Evolutionary conservation across 1,140 invertebrate genomes (phyloP), one percentile per base, ranked within the genome.

Genomic region (Papilio xuthus): DNA sequence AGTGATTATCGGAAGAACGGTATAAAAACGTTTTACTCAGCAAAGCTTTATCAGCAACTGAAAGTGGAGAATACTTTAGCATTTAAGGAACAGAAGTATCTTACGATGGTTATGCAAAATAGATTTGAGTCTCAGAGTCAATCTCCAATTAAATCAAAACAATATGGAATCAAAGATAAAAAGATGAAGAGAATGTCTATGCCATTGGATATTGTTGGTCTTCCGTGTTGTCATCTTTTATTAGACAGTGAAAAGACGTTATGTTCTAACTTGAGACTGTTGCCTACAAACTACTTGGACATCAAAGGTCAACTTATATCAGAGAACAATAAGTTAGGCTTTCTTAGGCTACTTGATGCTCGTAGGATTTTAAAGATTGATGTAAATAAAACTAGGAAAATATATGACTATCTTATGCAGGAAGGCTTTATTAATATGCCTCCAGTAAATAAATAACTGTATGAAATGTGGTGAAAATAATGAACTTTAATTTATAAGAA

Each of bases 381-480:
- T 95, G 98, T 99, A 1, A 99, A 99, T 92, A 98, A 98, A 93
- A 99, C 98, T 3, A 95, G 97, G 77, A 97, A 97, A 90, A 95
- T 98, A 63, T 98, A 97, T 94, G 97, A 98, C 92, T 97, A 97
- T 91, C 94, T 98, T 4, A 87, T 97, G 7, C 89, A 95, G 74
- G 95, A 97, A 87, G 97, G 97, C 13, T 95, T 96, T 86, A 96
- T 98, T 73, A 95, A 93, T 84, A 95, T 95, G 86, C 93, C 74
- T 42, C 42, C 71, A 6, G 2, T 76, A 0, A 63, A 76, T 60
- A 76, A 56, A 23, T 63, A 15, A 56, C 41, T 74, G 12, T 67
- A 15, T 18, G 12, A 67, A 15, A 32, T n/a, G 32, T 13, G 20
- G 6, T 13, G 23, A 0, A 15, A 1, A 67, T 4, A 67, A 28